Evolutionary conservation across 2,888 invertebrate genomes (phyloP).

Genomic region (Drosophila stalkeri): DNA sequence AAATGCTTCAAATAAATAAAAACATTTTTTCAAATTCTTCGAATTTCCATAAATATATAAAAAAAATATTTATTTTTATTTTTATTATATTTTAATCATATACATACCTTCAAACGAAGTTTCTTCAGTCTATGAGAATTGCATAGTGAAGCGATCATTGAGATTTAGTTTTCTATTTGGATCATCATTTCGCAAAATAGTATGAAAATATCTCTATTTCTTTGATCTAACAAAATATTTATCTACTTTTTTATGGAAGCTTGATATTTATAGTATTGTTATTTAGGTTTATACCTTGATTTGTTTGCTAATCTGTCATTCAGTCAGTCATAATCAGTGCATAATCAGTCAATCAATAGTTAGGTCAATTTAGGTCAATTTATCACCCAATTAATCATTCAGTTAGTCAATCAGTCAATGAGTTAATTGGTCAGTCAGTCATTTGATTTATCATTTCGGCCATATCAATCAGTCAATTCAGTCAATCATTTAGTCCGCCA

Average conservation of each 20-base stretch:
- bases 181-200: too few relatives aligned
- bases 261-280: too few relatives aligned
- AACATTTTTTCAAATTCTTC: conserved; percentile 34
- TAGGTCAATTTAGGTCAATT: too few relatives aligned
- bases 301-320: neutral
- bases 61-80: neutral
- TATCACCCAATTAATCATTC: neutral
- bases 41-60: neutral
- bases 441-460: neutral
- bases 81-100: neutral
- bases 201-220: too few relatives aligned
- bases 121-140: neutral
- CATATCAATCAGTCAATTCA: neutral
- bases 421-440: neutral
- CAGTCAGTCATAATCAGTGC: neutral
- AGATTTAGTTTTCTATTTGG: too few relatives aligned
- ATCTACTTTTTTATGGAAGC: too few relatives aligned
- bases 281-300: neutral
- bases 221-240: too few relatives aligned
- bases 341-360: too few relatives aligned
- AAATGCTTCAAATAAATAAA: conserved; percentile 60
- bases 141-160: too few relatives aligned
- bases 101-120: neutral
- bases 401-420: neutral
- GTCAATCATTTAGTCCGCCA: neutral